Conservation (phyloP, 2,888 invertebrate species). For the Capitulum mitella region DNA sequence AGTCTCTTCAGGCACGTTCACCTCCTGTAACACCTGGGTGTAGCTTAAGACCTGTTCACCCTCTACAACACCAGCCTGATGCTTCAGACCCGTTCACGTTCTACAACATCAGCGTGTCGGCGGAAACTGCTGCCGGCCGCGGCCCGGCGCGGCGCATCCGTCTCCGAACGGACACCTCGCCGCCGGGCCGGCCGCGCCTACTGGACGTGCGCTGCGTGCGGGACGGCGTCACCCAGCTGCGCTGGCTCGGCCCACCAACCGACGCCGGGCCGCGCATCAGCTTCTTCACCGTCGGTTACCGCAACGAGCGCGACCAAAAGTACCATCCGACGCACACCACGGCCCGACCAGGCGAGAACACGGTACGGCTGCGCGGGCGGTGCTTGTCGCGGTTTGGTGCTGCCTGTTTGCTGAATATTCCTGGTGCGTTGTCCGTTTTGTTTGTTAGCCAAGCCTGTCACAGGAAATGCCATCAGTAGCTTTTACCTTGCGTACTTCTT, state of each 20-base stretch:
- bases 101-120: constrained; percentile 78
- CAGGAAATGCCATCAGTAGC: no score
- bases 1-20: not conserved
- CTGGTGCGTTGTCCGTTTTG: no score
- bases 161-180: constrained; percentile 72
- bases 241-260: constrained; percentile 68
- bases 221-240: constrained; percentile 66
- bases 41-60: no score
- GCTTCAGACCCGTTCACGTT: constrained; percentile 77
- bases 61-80: no score
- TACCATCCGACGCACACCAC: constrained; percentile 39
- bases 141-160: constrained; percentile 64
- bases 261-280: constrained; percentile 70
- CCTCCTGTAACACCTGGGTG: no score
- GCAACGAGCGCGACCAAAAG: constrained; percentile 45
- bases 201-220: constrained; percentile 73
- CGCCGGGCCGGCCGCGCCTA: constrained; percentile 72
- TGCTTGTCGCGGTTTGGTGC: no score
- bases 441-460: no score
- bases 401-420: no score
- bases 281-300: constrained; percentile 61
- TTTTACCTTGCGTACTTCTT: no score
- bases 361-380: not conserved
- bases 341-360: constrained; percentile 21
- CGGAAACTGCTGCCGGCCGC: constrained; percentile 70